phyloP scores from a whole-genome alignment of 2,888 invertebrate species.

The Microplitis manilae region DNA sequence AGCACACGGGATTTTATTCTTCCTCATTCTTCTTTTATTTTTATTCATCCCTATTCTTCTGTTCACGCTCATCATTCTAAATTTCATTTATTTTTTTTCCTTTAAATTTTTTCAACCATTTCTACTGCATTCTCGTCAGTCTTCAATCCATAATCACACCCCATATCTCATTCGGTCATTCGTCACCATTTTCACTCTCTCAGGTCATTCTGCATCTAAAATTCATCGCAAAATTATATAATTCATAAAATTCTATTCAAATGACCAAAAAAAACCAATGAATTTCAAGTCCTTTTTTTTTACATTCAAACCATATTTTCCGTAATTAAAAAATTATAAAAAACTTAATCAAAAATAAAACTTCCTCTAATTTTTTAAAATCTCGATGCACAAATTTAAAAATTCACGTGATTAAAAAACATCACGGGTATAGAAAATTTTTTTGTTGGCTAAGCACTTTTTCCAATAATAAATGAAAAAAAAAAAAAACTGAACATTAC shows the following conservation, averaged over 20 bases:
- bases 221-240: neutral
- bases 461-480: neutral
- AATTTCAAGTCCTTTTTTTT: no score
- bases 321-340: neutral
- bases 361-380: neutral
- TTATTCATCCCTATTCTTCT: conserved; percentile 3
- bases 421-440: neutral
- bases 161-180: conserved; percentile 14
- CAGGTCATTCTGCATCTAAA: conserved; percentile 7
- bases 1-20: conserved; percentile 27
- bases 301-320: neutral
- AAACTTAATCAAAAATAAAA: neutral
- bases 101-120: conserved; percentile 28
- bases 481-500: neutral
- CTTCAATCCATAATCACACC: neutral
- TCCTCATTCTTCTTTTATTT: conserved; percentile 18
- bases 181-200: conserved; percentile 13
- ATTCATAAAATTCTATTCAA: neutral
- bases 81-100: conserved; percentile 38
- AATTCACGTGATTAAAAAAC: neutral
- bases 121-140: conserved; percentile 23
- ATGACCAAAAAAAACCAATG: no score
- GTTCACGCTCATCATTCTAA: conserved; percentile 1
- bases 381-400: neutral
- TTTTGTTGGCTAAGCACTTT: neutral